A percentile compares a stretch with the other conserved stretches of the same genome.
Evolutionary conservation across 2,113 vertebrate species (phyloP).

Genomic region (Gadus macrocephalus): DNA sequence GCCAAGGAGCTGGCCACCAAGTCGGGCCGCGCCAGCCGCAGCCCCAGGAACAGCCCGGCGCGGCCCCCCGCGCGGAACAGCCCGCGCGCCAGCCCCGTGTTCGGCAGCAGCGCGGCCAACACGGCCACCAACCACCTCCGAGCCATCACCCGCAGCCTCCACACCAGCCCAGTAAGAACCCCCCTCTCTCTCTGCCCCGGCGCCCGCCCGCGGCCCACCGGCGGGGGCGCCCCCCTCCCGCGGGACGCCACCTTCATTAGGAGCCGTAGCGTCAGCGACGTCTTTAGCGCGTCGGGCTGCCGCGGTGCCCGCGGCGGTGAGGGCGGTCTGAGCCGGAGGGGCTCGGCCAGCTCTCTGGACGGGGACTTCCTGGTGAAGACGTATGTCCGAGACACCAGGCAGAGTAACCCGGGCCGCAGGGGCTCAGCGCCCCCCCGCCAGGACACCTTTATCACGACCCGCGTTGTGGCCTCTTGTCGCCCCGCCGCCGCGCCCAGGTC

Average conservation of each 20-base stretch:
- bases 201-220: not conserved
- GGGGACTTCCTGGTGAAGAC: constrained; percentile 36
- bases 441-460: constrained; percentile 62
- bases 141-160: constrained; percentile 64
- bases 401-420: constrained; percentile 22
- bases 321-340: constrained; percentile 11
- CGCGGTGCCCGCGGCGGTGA: not conserved
- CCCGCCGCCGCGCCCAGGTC: constrained; percentile 16
- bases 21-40: constrained; percentile 64
- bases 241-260: constrained; percentile 65
- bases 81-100: constrained; percentile 60
- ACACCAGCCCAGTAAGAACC: constrained; percentile 73
- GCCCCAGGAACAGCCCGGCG: constrained; percentile 68
- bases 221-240: constrained; percentile 24
- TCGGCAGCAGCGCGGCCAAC: constrained; percentile 47
- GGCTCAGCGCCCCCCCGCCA: constrained; percentile 50
- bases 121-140: constrained; percentile 60
- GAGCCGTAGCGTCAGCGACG: constrained; percentile 55
- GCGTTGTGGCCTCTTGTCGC: constrained; percentile 38
- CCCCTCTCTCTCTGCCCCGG: constrained; percentile 32
- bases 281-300: constrained; percentile 29
- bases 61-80: constrained; percentile 56
- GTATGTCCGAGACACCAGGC: constrained; percentile 19
- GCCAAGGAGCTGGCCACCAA: constrained; percentile 70
- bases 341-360: constrained; percentile 35